Evolutionary conservation across 2,888 invertebrate species (phyloP).

Genomic region (Eupelmus urozonus): DNA sequence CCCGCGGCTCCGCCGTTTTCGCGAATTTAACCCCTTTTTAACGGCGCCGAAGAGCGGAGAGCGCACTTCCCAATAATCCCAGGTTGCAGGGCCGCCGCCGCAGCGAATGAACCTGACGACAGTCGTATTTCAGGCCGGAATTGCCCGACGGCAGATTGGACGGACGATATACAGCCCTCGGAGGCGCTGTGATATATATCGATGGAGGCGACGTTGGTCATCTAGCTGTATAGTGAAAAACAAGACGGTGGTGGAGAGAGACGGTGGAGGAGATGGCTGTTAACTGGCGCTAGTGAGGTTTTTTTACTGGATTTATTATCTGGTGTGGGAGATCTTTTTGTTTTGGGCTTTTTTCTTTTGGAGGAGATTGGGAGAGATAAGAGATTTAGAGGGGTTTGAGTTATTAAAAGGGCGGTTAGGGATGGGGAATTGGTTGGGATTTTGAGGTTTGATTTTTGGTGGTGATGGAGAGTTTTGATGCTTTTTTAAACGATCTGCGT

Average conservation of each 20-base stretch:
- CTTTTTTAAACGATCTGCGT: no score
- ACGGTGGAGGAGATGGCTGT: neutral
- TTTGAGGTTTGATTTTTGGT: no score
- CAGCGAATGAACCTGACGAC: conserved; percentile 71
- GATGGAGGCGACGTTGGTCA: conserved; percentile 56
- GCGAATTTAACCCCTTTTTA: conserved; percentile 68
- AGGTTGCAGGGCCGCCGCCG: conserved; percentile 55
- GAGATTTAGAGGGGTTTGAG: neutral
- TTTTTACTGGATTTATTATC: conserved; percentile 28
- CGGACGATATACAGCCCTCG: conserved; percentile 74
- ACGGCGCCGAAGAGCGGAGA: conserved; percentile 61
- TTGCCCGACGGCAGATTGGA: conserved; percentile 76
- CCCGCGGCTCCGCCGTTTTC: conserved; percentile 46
- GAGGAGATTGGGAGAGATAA: conserved; percentile 26
- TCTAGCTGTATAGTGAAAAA: conserved; percentile 40
- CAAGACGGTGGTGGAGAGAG: conserved; percentile 18
- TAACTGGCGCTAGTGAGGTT: neutral
- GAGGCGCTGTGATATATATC: conserved; percentile 61
- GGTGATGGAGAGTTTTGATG: no score
- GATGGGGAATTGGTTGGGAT: no score
- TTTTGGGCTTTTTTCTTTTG: neutral
- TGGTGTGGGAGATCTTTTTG: neutral
- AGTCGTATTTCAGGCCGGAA: conserved; percentile 76
- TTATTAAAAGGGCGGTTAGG: no score
- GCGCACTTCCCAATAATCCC: conserved; percentile 66